Conservation (phyloP, 1,140 invertebrate species). For the Aphidius gifuensis region DNA sequence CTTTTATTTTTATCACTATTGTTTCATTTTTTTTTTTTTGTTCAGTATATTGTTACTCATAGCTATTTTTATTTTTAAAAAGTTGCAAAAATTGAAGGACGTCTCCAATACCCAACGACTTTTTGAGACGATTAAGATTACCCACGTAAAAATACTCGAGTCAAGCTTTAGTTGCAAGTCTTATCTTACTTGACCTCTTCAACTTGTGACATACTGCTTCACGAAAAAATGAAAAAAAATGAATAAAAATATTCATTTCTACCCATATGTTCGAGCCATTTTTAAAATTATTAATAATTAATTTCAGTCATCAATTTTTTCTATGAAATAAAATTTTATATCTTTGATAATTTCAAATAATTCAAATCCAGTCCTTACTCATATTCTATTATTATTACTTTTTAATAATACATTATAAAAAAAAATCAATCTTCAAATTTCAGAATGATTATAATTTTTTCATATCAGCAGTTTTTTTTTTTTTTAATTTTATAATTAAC, state of each 20-base stretch:
- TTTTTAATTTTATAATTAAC: no score
- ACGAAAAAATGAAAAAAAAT: not conserved
- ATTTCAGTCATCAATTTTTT: not conserved
- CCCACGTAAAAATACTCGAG: conserved; percentile 42
- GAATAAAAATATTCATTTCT: no score
- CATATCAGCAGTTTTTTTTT: no score
- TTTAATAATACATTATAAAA: no score
- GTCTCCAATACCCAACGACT: not conserved
- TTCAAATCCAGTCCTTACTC: not conserved
- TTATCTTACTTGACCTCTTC: conserved; percentile 37
- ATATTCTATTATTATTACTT: no score
- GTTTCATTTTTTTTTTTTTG: no score
- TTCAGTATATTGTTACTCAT: no score
- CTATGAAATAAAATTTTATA: not conserved
- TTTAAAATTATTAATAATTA: not conserved
- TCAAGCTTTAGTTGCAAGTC: conserved; percentile 27
- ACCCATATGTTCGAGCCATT: not conserved
- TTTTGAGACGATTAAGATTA: conserved; percentile 42
- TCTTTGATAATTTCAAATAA: not conserved
- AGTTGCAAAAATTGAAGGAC: no score
- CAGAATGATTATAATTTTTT: no score
- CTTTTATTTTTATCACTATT: no score
- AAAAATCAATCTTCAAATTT: no score
- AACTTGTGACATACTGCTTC: not conserved
- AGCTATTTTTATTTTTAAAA: no score